Base-by-base conservation (phyloP, 2,888 invertebrate genomes). In the Drosophila limbata region DNA sequence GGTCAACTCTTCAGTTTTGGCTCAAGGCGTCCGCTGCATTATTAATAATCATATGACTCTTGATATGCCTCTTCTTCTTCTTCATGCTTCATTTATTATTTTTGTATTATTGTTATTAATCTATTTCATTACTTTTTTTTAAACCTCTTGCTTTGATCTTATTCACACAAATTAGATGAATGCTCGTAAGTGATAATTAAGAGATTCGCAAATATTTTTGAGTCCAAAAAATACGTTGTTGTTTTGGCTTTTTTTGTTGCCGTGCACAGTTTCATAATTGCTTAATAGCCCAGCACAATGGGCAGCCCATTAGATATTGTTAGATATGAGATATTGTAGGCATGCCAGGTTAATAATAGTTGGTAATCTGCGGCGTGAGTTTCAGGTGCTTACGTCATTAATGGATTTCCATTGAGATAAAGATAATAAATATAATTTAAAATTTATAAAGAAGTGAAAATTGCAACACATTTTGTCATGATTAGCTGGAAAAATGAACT, bases 141-240 rank as follows among this genome's bases (percentile, higher is more conserved):
- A 65, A 31, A 57, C 60, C 35, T 40, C 66, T 79, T 60, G 45
- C 50, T 45, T 6, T 17, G 60, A 60, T 60, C 48, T 28, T 56
- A 50, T 72, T 81, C 72, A 67, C 67, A 61, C 68, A 64, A 35
- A 35, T 44, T 13, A 31, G n/a, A 31, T 19, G 31, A 55, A 42
- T 55, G 44, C 40, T 50, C 45, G 63, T 69, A 82, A 83, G 88
- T 78, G 80, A 71, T 84, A 87, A 84, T 85, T 87, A 87, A 69
- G 73, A 55, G 73, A 76, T 87, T 84, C 67, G 85, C 83, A 71
- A 55, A 55, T 25, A 25, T 25, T 25, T 25, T 21, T 21, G 1
- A 25, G 25, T 25, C 25, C 5, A 25, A 25, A 25, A 25, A 25
- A 25, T 25, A 25, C 25, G 25, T 25, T 48, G 25, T 31, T 39